A percentile compares a stretch with the other conserved stretches of the same genome.
These are phyloP conservation scores for Chymomyza caudatula DNA, from an alignment of 2,888 invertebrate genomes.

Conservation along the genomic window DNA sequence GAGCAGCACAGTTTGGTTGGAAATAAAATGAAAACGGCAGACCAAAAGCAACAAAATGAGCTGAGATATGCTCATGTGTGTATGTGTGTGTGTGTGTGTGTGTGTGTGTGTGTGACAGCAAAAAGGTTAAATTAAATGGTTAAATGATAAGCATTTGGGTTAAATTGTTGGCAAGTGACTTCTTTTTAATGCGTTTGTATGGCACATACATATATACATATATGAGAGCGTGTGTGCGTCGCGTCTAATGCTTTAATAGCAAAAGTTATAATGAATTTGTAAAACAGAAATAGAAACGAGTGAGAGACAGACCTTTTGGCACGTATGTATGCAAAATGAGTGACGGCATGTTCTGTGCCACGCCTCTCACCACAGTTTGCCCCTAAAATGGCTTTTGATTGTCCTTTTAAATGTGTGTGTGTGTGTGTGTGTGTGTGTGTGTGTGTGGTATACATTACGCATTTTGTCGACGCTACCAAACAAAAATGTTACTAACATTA, in stretches of 20 bases:
- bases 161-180: constrained; percentile 51
- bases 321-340: background rate
- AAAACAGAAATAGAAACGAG: constrained; percentile 30
- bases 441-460: constrained; percentile 8
- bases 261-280: constrained; percentile 71
- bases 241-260: constrained; percentile 69
- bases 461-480: constrained; percentile 42
- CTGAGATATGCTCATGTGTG: constrained; percentile 40
- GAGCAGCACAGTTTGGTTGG: constrained; percentile 65
- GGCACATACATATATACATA: no score
- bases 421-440: constrained; percentile 25
- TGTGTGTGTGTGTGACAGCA: constrained; percentile 31
- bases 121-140: constrained; percentile 71
- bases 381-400: constrained; percentile 30
- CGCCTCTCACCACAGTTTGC: background rate
- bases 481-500: constrained; percentile 29
- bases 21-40: constrained; percentile 28
- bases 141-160: constrained; percentile 72
- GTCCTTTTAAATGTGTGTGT: constrained; percentile 27
- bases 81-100: constrained; percentile 18
- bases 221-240: background rate
- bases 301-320: background rate
- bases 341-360: background rate
- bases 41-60: constrained; percentile 45
- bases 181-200: background rate